A percentile compares a stretch with the other conserved stretches of the same genome.
These are phyloP conservation scores for Arnoldichthys spilopterus DNA, from an alignment of 2,797 vertebrate species.

Conservation along the genomic window DNA sequence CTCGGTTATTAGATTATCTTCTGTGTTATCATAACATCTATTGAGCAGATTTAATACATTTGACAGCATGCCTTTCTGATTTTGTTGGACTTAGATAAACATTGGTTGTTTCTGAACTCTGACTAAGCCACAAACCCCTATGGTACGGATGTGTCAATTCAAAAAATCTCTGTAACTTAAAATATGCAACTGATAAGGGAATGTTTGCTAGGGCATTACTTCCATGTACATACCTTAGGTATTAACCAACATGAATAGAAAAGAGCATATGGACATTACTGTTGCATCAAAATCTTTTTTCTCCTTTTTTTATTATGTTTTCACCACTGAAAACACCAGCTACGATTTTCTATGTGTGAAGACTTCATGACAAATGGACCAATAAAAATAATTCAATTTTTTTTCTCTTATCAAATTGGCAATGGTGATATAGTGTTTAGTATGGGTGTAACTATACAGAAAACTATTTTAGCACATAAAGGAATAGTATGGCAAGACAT, in stretches of 20 bases:
- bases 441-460: no score
- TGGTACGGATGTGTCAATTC: constrained; percentile 21
- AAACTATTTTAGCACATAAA: no score
- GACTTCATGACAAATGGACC: background rate
- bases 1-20: constrained; percentile 51
- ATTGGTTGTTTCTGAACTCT: constrained; percentile 37
- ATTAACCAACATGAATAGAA: background rate
- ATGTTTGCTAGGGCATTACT: constrained; percentile 1
- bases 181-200: background rate
- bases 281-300: no score
- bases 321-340: no score
- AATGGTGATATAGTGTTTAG: no score
- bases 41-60: constrained; percentile 46
- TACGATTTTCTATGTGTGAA: background rate
- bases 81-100: constrained; percentile 23
- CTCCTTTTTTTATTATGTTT: no score
- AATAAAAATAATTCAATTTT: background rate
- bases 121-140: constrained; percentile 19
- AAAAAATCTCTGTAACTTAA: constrained; percentile 20
- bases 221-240: background rate
- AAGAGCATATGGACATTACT: no score
- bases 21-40: constrained; percentile 43
- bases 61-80: constrained; percentile 33
- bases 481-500: no score
- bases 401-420: no score